Evolutionary conservation across 2,888 invertebrate genomes (phyloP).

Genomic region (Andrena chrysosceles): DNA sequence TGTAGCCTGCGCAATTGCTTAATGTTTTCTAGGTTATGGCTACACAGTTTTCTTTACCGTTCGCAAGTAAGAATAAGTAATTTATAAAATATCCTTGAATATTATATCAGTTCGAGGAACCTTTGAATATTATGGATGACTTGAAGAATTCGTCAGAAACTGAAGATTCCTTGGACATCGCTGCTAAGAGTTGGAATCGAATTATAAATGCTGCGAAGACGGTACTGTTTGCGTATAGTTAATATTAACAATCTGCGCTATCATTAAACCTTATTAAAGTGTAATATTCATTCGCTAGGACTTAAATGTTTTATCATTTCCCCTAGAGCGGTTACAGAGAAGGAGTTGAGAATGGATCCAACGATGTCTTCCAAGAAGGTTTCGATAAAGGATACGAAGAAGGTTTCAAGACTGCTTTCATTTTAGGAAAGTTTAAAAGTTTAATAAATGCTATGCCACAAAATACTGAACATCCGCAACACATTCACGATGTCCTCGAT

Average conservation of each 20-base stretch:
- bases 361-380: conserved; percentile 88
- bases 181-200: conserved; percentile 78
- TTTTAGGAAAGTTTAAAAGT: conserved; percentile 86
- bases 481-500: conserved; percentile 73
- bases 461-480: conserved; percentile 68
- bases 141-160: conserved; percentile 12
- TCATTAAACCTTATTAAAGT: background rate
- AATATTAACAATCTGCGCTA: background rate
- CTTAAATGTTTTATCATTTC: conserved; percentile 12
- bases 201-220: conserved; percentile 73
- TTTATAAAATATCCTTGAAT: background rate
- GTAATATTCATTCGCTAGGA: background rate
- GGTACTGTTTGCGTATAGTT: conserved; percentile 44
- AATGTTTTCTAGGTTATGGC: conserved; percentile 40
- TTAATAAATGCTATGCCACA: conserved; percentile 65
- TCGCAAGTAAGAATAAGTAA: background rate
- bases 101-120: background rate
- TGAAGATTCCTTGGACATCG: conserved; percentile 76
- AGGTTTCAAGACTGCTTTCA: conserved; percentile 88
- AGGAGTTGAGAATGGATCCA: conserved; percentile 89
- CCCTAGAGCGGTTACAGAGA: conserved; percentile 89
- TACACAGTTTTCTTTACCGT: background rate
- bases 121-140: conserved; percentile 61
- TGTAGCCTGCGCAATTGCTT: background rate
- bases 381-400: conserved; percentile 90